phyloP scores from a whole-genome alignment of 2,797 vertebrate genomes.

The Eulemur mongoz region DNA sequence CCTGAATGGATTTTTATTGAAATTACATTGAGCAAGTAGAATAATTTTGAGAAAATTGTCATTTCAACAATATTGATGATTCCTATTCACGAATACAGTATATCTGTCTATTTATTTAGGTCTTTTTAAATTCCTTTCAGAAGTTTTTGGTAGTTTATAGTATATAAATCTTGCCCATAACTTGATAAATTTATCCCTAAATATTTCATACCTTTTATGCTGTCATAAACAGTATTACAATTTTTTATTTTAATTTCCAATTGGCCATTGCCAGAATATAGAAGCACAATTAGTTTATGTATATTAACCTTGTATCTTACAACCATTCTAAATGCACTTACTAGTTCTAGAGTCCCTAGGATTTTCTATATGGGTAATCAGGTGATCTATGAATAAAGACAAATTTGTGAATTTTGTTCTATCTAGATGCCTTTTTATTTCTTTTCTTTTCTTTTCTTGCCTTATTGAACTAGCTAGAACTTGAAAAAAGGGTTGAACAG shows the following conservation, averaged over 20 bases:
- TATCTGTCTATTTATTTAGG: not conserved
- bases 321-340: not conserved
- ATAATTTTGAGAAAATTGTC: not conserved
- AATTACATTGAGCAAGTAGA: not conserved
- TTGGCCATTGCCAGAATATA: not conserved
- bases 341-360: not conserved
- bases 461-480: not conserved
- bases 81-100: not conserved
- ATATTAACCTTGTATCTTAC: not conserved
- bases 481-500: not conserved
- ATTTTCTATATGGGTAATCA: not conserved
- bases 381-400: not conserved
- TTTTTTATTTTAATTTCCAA: not conserved
- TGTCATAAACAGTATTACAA: not conserved
- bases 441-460: not conserved
- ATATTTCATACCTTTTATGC: not conserved
- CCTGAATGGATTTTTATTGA: not conserved
- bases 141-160: not conserved
- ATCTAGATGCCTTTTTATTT: not conserved
- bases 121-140: constrained; percentile 6
- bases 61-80: not conserved
- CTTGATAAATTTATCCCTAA: not conserved
- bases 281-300: not conserved
- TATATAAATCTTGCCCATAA: not conserved
- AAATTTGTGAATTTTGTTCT: not conserved